These are phyloP conservation scores for Molanna angustata DNA, from an alignment of 2,888 invertebrate genomes.

Conservation along the genomic window DNA sequence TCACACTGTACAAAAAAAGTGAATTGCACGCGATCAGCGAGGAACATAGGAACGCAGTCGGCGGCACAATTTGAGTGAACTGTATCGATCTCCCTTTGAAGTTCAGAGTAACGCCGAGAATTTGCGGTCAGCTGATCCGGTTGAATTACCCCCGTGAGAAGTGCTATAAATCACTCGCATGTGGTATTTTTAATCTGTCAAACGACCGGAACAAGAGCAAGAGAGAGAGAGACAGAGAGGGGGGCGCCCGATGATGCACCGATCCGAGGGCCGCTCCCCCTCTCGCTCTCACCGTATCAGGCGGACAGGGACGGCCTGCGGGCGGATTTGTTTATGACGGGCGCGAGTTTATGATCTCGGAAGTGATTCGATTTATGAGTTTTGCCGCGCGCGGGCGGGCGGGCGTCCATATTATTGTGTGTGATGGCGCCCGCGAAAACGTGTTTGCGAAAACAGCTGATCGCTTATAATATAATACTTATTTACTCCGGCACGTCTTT, in stretches of 20 bases:
- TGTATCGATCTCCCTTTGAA: slow-evolving; percentile 11
- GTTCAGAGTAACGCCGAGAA: not conserved
- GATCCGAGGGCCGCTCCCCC: too few species aligned
- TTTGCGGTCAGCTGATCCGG: slow-evolving; percentile 12
- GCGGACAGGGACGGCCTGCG: too few species aligned
- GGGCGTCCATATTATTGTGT: slow-evolving; percentile 10
- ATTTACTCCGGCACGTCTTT: slow-evolving; percentile 18
- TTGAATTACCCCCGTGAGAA: slow-evolving; percentile 14
- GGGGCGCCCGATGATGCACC: too few species aligned
- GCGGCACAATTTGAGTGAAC: not conserved
- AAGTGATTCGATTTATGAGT: slow-evolving; percentile 22
- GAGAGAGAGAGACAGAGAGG: not conserved
- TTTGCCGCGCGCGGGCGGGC: slow-evolving; percentile 14
- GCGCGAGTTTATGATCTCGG: slow-evolving; percentile 19
- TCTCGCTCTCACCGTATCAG: too few species aligned
- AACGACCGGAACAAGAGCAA: slow-evolving; percentile 19
- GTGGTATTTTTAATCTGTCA: slow-evolving; percentile 27
- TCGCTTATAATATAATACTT: slow-evolving; percentile 23
- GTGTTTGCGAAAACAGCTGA: slow-evolving; percentile 25
- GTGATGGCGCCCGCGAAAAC: slow-evolving; percentile 9
- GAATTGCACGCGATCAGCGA: too few species aligned
- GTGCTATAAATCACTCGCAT: slow-evolving; percentile 19
- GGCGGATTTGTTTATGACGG: too few species aligned
- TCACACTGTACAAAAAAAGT: too few species aligned
- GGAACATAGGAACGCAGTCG: too few species aligned